These are phyloP conservation scores for Frieseomelitta varia DNA, from an alignment of 1,140 invertebrate species.

Conservation along the genomic window DNA sequence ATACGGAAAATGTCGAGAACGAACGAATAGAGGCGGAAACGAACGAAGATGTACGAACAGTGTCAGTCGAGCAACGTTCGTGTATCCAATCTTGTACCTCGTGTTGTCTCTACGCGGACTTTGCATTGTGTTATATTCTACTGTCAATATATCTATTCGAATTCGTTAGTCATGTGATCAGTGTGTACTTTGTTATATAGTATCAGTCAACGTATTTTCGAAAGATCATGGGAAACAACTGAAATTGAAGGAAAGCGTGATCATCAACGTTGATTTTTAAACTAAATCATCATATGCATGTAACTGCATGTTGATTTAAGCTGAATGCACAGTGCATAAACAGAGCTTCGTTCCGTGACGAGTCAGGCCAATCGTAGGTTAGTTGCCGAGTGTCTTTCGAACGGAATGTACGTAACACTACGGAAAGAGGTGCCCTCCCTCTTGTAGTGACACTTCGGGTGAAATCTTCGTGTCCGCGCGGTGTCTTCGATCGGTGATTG, in stretches of 20 bases:
- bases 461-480: neutral
- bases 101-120: neutral
- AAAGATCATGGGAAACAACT: neutral
- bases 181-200: too few relatives aligned
- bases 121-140: neutral
- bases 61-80: neutral
- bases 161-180: neutral
- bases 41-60: neutral
- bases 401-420: neutral
- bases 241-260: neutral
- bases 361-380: constrained; percentile 10
- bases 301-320: neutral
- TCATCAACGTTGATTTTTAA: neutral
- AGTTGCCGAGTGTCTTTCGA: constrained; percentile 25
- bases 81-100: neutral
- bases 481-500: constrained; percentile 17
- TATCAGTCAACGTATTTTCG: neutral
- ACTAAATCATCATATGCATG: too few relatives aligned
- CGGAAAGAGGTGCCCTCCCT: too few relatives aligned
- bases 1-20: neutral
- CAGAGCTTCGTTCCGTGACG: neutral
- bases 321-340: neutral
- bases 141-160: neutral
- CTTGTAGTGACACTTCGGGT: neutral
- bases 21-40: neutral